Percentiles rank a stretch among this genome's conserved stretches.
phyloP scores from a whole-genome alignment of 2,113 vertebrate genomes.

The Falco punctatus region DNA sequence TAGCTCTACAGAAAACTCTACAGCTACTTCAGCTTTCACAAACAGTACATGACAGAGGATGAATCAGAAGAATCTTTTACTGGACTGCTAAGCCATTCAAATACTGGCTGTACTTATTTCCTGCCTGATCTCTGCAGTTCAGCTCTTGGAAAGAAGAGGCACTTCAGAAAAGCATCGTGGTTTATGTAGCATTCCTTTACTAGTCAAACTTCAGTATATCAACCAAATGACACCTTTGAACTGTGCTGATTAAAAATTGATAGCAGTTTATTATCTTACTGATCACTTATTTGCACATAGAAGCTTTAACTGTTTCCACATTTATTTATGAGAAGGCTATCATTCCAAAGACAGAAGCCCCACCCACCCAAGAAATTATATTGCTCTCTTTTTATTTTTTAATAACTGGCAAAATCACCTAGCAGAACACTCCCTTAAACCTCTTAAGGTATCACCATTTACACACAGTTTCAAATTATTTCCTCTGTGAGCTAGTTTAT shows the following conservation, averaged over 20 bases:
- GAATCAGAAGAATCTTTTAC: neutral
- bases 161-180: neutral
- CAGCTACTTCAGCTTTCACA: neutral
- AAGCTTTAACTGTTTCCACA: neutral
- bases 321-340: neutral
- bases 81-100: neutral
- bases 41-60: neutral
- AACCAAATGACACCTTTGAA: neutral
- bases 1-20: neutral
- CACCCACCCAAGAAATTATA: neutral
- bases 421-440: neutral
- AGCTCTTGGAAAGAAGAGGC: neutral
- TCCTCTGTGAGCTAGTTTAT: neutral
- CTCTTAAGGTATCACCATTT: neutral
- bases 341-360: neutral
- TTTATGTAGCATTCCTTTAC: neutral
- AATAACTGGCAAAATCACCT: neutral
- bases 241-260: neutral
- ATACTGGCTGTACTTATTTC: neutral
- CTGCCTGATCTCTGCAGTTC: neutral
- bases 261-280: neutral
- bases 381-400: neutral
- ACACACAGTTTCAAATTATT: conserved; percentile 36
- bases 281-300: neutral
- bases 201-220: neutral